A percentile compares a stretch with the other conserved stretches of the same genome.
phyloP scores from a whole-genome alignment of 2,113 vertebrate genomes.

The Microtus oregoni region DNA sequence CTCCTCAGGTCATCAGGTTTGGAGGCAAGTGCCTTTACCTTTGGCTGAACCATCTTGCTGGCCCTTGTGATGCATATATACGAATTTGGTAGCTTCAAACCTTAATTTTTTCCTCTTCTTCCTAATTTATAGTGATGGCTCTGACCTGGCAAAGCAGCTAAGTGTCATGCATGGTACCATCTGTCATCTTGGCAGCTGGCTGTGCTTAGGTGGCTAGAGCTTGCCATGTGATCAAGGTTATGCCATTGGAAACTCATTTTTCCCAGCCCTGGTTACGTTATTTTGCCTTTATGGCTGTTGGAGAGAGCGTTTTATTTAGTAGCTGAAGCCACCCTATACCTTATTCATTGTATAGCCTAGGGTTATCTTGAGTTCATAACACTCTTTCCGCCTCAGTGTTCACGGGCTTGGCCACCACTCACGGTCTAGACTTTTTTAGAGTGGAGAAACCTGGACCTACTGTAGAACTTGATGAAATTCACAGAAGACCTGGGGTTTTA shows the following conservation, averaged over 20 bases:
- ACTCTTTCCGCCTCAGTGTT: background rate
- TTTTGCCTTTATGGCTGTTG: background rate
- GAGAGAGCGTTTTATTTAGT: background rate
- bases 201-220: background rate
- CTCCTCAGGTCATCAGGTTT: background rate
- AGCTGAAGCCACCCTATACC: background rate
- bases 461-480: background rate
- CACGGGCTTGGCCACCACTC: no score
- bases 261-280: background rate
- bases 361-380: background rate
- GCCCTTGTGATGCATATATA: background rate
- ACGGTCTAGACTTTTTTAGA: background rate
- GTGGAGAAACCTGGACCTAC: background rate
- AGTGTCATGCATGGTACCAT: background rate
- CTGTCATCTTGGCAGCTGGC: background rate
- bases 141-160: background rate
- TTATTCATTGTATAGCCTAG: background rate
- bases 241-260: background rate
- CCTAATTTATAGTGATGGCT: conserved; percentile 25
- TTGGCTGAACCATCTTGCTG: background rate
- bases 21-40: background rate
- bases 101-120: background rate
- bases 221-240: background rate
- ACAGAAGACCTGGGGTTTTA: background rate
- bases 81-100: background rate